These are phyloP conservation scores for Aulostomus chinensis DNA, from an alignment of 2,797 vertebrate genomes.

Conservation along the genomic window DNA sequence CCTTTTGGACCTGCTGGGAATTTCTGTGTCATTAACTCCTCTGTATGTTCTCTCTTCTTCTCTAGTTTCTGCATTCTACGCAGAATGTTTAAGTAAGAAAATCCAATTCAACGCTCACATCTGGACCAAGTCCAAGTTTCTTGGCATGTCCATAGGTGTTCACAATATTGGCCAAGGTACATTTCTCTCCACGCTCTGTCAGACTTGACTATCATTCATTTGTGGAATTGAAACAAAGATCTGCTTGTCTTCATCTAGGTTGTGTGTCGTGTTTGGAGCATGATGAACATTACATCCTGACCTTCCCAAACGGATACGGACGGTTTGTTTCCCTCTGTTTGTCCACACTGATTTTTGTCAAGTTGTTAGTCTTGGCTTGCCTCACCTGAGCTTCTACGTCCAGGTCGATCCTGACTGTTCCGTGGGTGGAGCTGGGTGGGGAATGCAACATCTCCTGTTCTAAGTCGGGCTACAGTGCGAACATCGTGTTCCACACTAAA, in stretches of 20 bases:
- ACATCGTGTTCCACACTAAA: conserved; percentile 96
- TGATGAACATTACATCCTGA: conserved; percentile 98
- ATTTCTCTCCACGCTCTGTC: background rate
- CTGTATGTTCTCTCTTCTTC: conserved; percentile 2
- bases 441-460: conserved; percentile 97
- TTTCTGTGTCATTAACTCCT: no score
- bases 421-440: conserved; percentile 98
- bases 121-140: conserved; percentile 99
- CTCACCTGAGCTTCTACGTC: conserved; percentile 34
- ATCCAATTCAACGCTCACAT: conserved; percentile 99
- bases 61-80: conserved; percentile 98
- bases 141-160: conserved; percentile 98
- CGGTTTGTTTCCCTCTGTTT: conserved; percentile 77
- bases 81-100: conserved; percentile 93
- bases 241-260: conserved; percentile 71
- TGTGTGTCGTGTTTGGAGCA: conserved; percentile 96
- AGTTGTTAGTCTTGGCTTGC: background rate
- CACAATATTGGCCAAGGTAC: conserved; percentile 99
- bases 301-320: conserved; percentile 97
- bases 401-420: conserved; percentile 98
- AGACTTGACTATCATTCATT: background rate
- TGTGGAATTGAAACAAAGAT: background rate
- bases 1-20: no score
- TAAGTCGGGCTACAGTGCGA: conserved; percentile 95
- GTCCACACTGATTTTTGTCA: background rate